phyloP scores from a whole-genome alignment of 30 jellyfish, hydroid and myxozoan species.

The Euphysa ruthae region DNA sequence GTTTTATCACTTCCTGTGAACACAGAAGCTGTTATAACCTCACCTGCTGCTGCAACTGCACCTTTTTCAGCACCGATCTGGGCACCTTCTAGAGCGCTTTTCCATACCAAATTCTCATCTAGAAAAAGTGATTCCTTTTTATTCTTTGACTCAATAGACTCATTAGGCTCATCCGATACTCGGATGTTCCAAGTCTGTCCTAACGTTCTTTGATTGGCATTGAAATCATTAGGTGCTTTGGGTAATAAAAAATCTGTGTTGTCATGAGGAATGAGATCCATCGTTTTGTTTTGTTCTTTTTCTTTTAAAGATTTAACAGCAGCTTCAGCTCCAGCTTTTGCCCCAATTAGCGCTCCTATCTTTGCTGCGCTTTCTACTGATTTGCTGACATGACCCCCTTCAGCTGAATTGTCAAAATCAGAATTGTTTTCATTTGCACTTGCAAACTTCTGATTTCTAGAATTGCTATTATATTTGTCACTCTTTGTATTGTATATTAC shows the following conservation, averaged over 20 bases:
- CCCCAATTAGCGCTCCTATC: constrained; percentile 22
- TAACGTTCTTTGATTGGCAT: background rate
- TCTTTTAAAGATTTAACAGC: constrained; percentile 13
- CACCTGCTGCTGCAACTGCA: constrained; percentile 25
- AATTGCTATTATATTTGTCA: too few species aligned
- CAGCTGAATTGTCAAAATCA: too few species aligned
- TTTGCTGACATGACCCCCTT: too few species aligned
- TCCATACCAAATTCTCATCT: background rate
- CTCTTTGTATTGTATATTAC: too few species aligned
- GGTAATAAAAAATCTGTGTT: too few species aligned
- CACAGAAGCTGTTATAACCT: constrained; percentile 12
- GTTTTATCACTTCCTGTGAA: background rate
- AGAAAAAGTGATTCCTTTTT: background rate
- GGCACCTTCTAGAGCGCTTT: background rate
- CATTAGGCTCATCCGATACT: background rate
- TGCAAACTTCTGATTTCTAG: too few species aligned
- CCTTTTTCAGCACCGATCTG: constrained; percentile 35
- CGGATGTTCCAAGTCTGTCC: background rate
- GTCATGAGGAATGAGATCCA: background rate
- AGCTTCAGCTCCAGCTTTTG: constrained; percentile 33
- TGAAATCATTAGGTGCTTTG: too few species aligned
- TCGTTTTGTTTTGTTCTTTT: background rate
- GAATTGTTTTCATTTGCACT: too few species aligned
- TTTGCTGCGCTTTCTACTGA: constrained; percentile 11
- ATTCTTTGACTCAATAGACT: background rate